phyloP scores from a whole-genome alignment of 2,797 vertebrate species.

The Etheostoma nigrum region DNA sequence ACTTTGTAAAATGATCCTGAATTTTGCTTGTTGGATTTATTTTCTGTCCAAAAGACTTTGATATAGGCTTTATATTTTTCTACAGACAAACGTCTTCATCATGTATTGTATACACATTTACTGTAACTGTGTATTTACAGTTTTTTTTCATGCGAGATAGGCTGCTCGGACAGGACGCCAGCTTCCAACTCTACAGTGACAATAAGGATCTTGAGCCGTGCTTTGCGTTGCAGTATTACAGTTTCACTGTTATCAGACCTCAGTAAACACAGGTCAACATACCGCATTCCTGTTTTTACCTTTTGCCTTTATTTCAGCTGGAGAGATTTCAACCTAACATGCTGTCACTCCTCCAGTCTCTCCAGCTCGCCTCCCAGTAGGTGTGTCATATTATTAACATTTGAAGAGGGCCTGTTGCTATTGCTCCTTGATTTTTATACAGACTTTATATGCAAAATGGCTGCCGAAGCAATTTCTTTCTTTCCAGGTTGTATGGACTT shows the following conservation, averaged over 20 bases:
- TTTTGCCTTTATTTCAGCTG: constrained; percentile 69
- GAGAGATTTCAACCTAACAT: constrained; percentile 62
- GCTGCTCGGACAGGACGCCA: constrained; percentile 52
- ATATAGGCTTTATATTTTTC: constrained; percentile 79
- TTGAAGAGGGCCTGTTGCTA: constrained; percentile 57
- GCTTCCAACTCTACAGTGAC: constrained; percentile 62
- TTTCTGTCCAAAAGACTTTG: constrained; percentile 66
- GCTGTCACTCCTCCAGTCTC: constrained; percentile 45
- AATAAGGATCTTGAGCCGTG: constrained; percentile 38
- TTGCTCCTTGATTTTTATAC: constrained; percentile 68
- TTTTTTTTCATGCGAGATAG: constrained; percentile 57
- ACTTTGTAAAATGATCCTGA: constrained; percentile 60
- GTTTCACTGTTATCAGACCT: constrained; percentile 67
- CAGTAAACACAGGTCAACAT: constrained; percentile 48
- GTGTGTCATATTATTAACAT: constrained; percentile 36
- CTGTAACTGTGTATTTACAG: constrained; percentile 31
- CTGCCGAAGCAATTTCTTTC: constrained; percentile 56
- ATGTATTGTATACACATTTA: constrained; percentile 48
- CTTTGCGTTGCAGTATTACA: constrained; percentile 45
- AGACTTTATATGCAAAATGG: constrained; percentile 81
- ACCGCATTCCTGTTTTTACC: constrained; percentile 69
- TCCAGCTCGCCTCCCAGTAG: constrained; percentile 58
- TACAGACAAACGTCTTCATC: constrained; percentile 64
- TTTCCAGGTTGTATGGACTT: constrained; percentile 48
- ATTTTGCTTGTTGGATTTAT: constrained; percentile 64